Evolutionary conservation across 2,888 invertebrate genomes (phyloP), one percentile per base, ranked within the genome.

Genomic region (Diplazon laetatorius): DNA sequence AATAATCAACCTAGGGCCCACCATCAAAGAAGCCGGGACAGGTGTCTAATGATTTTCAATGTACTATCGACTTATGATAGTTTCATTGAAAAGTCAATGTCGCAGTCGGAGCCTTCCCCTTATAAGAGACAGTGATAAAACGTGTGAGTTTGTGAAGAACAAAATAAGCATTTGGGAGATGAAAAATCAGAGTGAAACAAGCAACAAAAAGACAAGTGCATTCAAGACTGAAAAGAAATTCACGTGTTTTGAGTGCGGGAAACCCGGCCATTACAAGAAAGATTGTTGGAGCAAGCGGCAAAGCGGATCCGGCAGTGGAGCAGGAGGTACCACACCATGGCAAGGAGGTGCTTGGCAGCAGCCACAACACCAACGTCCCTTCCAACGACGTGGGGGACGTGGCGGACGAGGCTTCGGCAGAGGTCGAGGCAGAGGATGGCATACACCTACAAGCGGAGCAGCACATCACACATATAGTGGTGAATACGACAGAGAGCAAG

Each of bases 111-210:
- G n/a, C n/a, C n/a, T n/a, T n/a, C n/a, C n/a, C n/a, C n/a, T n/a
- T n/a, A n/a, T n/a, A n/a, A 79, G 79, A 60, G 82, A 80, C 63
- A 68, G 80, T 18, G 83, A 86, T 20, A 78, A 81, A 76, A 87
- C 83, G 9, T 80, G 76, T 1, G 85, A 84, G 4, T 87, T 84
- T 74, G 48, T 87, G 9, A 85, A 84, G 80, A 81, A 22, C 30
- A 86, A 87, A 81, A 83, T 86, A 18, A 62, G 75, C 62, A 68
- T 83, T 76, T 50, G 22, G 10, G 68, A 76, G 37, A 52, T 78
- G 46, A 80, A 81, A 78, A 72, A 73, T 59, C 44, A 72, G 50
- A 80, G 30, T 6, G 30, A 30, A 30, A 6, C 57, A 22, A 42
- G 63, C 63, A 63, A 59, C 22, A 50, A 83, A 68, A 57, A 78